A percentile compares a stretch with the other conserved stretches of the same genome.
These are phyloP conservation scores for Apamea sordens DNA, from an alignment of 2,888 invertebrate species.

Conservation along the genomic window DNA sequence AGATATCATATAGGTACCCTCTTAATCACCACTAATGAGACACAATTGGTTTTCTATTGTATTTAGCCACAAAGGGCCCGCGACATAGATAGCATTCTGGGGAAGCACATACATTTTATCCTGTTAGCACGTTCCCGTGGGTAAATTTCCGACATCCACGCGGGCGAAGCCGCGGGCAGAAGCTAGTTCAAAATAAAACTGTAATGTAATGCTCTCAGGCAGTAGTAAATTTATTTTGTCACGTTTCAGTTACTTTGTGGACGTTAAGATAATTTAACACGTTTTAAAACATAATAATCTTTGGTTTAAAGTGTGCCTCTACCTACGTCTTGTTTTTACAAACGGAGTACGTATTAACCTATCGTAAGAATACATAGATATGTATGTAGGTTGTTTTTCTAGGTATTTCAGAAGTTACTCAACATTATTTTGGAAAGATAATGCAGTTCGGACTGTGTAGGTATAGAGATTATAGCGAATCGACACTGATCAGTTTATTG, in stretches of 20 bases:
- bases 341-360: background rate
- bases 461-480: background rate
- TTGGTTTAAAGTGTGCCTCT: constrained; percentile 14
- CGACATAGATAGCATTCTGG: too few species aligned
- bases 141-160: too few species aligned
- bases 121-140: too few species aligned
- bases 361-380: background rate
- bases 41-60: too few species aligned
- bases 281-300: constrained; percentile 28
- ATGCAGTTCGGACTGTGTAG: constrained; percentile 11
- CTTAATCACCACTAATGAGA: too few species aligned
- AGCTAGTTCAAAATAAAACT: too few species aligned
- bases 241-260: constrained; percentile 23
- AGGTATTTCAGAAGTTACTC: constrained; percentile 15
- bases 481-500: constrained; percentile 32
- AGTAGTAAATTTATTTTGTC: constrained; percentile 25
- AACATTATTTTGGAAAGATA: constrained; percentile 36
- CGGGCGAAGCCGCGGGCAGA: too few species aligned
- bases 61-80: too few species aligned
- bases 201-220: too few species aligned
- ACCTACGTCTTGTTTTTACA: constrained; percentile 18
- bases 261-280: constrained; percentile 45
- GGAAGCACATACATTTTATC: too few species aligned
- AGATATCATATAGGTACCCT: too few species aligned
- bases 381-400: constrained; percentile 30